Base-by-base conservation (phyloP, 2,888 invertebrate species). In the Dolichopus griseipennis region DNA sequence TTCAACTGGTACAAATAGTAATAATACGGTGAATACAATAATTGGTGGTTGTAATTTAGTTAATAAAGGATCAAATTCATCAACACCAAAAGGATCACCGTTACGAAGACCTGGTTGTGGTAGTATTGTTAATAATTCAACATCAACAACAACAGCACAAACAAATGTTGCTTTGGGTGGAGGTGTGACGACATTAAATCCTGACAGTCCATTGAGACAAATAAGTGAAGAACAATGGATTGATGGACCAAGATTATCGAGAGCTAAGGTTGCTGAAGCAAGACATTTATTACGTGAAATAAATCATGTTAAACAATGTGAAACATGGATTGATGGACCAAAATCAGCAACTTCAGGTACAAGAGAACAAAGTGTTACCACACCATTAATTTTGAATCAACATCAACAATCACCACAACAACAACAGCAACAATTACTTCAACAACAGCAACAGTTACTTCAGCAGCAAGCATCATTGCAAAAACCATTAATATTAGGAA, bases 281-380 rank as follows among this genome's bases (percentile, higher is more conserved):
- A 83, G 92, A 65, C 91, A 91, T 77, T 84, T 92, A 72, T 85
- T 91, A 76, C 90, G 91, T 75, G 91, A 92, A 80, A 86, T 90
- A 1, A 88, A 84, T 75, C 86, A 91, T 78, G 84, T 86, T 5
- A 91, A 91, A 76, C 91, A 93, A 80, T 85, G 90, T 64, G 97
- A 96, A 82, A 94, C 93, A 3, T 97, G 97, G 97, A 91, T 97
- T 68, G 97, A 97, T 79, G 97, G 97, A 0, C 97, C 97, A 1
- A 90, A 92, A 85, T 90, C 91, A 74, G 83, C 83, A 75, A 83
- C 82, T 69, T 83, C 33, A 34, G 37, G 20, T 33, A 52, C 6
- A 52, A 6, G 5, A 52, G 12, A 52, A 52, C 6, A 6, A n/a
- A 52, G 15, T 52, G 52, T n/a, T 18, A 52, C 52, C 9, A 52